These are phyloP conservation scores for Astur gentilis DNA, from an alignment of 2,113 vertebrate genomes.

Conservation along the genomic window DNA sequence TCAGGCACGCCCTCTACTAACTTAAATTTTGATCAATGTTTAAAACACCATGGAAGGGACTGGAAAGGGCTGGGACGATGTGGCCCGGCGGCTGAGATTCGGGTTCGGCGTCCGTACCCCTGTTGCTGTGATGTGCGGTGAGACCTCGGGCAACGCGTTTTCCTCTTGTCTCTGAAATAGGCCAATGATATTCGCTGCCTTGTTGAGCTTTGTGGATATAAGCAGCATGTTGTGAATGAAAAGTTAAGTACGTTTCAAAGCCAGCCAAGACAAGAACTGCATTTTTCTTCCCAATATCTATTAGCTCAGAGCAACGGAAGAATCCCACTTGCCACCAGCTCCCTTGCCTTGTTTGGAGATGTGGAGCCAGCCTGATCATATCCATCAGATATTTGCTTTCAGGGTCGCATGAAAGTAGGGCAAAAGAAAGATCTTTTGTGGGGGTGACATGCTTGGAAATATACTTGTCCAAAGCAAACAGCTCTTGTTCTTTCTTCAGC, in stretches of 20 bases:
- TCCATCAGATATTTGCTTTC: conserved; percentile 63
- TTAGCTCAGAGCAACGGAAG: conserved; percentile 57
- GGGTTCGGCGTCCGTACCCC: rapidly evolving
- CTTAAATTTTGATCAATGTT: conserved; percentile 6
- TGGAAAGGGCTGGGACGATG: neutral
- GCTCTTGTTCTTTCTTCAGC: conserved; percentile 24
- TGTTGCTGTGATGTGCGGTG: neutral
- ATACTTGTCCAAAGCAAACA: conserved; percentile 47
- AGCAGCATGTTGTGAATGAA: conserved; percentile 54
- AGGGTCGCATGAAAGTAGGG: neutral
- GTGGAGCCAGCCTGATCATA: conserved; percentile 43
- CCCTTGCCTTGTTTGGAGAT: conserved; percentile 41
- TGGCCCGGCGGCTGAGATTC: neutral
- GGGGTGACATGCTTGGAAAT: conserved; percentile 37
- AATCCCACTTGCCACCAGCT: conserved; percentile 53
- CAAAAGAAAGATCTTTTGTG: conserved; percentile 49
- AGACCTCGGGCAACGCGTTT: neutral
- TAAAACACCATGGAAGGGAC: neutral
- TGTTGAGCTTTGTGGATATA: conserved; percentile 37
- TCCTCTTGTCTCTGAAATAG: neutral
- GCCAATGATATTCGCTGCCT: conserved; percentile 11
- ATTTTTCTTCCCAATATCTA: conserved; percentile 61
- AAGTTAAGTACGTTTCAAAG: conserved; percentile 57
- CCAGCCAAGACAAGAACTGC: conserved; percentile 52
- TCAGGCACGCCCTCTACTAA: neutral